A percentile compares a stretch with the other conserved stretches of the same genome.
Conservation (phyloP, 2,113 vertebrate genomes). For the Blennius ocellaris region DNA sequence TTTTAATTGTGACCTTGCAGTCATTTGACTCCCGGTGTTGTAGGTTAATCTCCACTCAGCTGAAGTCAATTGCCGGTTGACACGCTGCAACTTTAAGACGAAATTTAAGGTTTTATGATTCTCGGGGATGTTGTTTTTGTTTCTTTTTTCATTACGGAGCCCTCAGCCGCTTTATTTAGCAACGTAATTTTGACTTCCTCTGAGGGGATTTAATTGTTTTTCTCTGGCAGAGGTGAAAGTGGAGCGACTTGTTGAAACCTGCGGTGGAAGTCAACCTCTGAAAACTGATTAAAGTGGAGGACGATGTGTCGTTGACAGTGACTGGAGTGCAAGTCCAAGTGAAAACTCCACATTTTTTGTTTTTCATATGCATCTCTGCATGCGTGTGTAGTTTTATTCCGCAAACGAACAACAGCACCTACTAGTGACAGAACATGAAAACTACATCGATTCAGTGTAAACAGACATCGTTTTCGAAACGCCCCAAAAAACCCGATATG, state of each 20-base stretch:
- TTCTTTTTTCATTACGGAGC: constrained; percentile 12
- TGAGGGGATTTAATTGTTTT: constrained; percentile 19
- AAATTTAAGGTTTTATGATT: constrained; percentile 23
- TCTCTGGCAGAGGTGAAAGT: constrained; percentile 32
- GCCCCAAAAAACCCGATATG: background rate
- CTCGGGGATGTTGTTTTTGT: background rate
- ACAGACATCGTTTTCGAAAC: background rate
- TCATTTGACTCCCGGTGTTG: constrained; percentile 27
- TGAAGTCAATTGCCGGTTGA: constrained; percentile 33
- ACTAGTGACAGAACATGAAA: too few relatives aligned
- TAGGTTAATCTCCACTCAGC: constrained; percentile 28
- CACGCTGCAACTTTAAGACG: constrained; percentile 24
- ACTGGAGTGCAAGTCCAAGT: too few relatives aligned
- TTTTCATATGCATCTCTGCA: too few relatives aligned
- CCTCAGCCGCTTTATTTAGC: background rate
- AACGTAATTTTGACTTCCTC: constrained; percentile 43
- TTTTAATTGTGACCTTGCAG: constrained; percentile 44
- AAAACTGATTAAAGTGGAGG: constrained; percentile 57
- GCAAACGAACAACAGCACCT: too few relatives aligned
- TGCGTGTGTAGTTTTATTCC: too few relatives aligned
- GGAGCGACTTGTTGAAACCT: constrained; percentile 56
- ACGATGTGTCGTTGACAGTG: too few relatives aligned
- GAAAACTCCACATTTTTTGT: too few relatives aligned
- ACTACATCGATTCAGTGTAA: too few relatives aligned
- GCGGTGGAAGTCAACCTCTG: constrained; percentile 19